Conservation (phyloP, 1,140 invertebrate genomes). For the Cardiocondyla obscurior region DNA sequence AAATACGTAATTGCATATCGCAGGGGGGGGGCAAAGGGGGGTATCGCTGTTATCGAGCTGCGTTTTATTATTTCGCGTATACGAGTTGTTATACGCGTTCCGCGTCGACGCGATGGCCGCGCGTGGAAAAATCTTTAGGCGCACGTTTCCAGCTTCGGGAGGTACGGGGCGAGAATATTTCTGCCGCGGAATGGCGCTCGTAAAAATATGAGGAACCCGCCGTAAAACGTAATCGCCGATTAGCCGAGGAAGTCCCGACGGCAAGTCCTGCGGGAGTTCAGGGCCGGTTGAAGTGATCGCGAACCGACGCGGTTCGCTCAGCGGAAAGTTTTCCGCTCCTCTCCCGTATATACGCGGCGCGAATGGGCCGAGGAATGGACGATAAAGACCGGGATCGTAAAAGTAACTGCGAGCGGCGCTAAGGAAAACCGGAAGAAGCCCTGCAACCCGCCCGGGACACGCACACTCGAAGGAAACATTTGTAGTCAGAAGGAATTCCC, state of each 20-base stretch:
- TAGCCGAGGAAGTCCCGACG: constrained; percentile 58
- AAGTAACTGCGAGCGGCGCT: constrained; percentile 52
- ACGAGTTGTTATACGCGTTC: background rate
- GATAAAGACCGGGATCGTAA: constrained; percentile 65
- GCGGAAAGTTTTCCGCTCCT: constrained; percentile 38
- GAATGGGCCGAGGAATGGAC: background rate
- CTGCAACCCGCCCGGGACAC: background rate
- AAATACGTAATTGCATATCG: constrained; percentile 23
- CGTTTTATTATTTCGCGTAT: constrained; percentile 21
- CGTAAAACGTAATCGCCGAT: constrained; percentile 75
- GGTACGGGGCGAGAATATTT: constrained; percentile 48
- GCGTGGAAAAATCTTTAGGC: constrained; percentile 52
- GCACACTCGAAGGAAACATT: constrained; percentile 7
- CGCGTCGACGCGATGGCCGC: background rate
- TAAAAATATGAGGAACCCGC: constrained; percentile 71
- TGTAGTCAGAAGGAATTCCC: constrained; percentile 14
- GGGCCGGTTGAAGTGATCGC: constrained; percentile 2
- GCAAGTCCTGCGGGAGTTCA: background rate
- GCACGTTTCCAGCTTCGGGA: constrained; percentile 19
- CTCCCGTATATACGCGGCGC: constrained; percentile 3
- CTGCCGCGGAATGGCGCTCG: constrained; percentile 57
- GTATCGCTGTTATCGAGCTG: background rate
- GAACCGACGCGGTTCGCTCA: background rate
- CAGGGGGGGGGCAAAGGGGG: too few species aligned
- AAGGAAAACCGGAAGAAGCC: constrained; percentile 21